Base-by-base conservation (phyloP, 1,140 invertebrate species). In the Colletes gigas region DNA sequence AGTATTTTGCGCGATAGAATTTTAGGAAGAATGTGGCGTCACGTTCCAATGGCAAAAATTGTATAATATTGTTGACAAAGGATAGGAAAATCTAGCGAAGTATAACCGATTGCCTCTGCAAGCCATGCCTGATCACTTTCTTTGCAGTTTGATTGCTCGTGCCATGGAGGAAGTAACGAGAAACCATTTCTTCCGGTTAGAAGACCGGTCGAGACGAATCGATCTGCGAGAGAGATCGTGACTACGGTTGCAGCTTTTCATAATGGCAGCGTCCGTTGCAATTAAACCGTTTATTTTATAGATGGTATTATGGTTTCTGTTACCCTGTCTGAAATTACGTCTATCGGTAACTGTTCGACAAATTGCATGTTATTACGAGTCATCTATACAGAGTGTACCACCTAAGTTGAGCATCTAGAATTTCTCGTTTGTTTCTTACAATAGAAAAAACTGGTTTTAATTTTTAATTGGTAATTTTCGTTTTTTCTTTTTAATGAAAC, bases 61-160 rank as follows among this genome's bases (percentile, higher is more conserved):
- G 30, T 30, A 30, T 52, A 52, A 44, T 19, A 1, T 60, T 17
- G 47, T 7, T 3, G 15, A 17, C 5, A 54, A 65, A n/a, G 17
- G 52, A 7, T 12, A 15, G 4, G 14, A 54, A 54, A 41, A 4
- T 55, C 0, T 8, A 39, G 15, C 17, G 9, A 52, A 63, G 60
- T 63, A 75, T 66, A 65, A 19, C 8, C 62, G 30, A 17, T 41
- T 21, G 62, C 17, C 4, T 2, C 5, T 41, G n/a, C 10, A 5
- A n/a, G n/a, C 14, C 21, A 7, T 54, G 71, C 80, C 47, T 21
- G 69, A 80, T 81, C 77, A 85, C 82, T 85, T 85, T 84, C 82
- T 54, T 84, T 30, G n/a, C 30, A 57, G 59, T 70, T 52, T 17
- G 17, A 44, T 57, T 73, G 57, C 75, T 83, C 59, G 67, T 67